Conservation (phyloP, 2,888 invertebrate species). For the Lasioglossum figueresi region DNA sequence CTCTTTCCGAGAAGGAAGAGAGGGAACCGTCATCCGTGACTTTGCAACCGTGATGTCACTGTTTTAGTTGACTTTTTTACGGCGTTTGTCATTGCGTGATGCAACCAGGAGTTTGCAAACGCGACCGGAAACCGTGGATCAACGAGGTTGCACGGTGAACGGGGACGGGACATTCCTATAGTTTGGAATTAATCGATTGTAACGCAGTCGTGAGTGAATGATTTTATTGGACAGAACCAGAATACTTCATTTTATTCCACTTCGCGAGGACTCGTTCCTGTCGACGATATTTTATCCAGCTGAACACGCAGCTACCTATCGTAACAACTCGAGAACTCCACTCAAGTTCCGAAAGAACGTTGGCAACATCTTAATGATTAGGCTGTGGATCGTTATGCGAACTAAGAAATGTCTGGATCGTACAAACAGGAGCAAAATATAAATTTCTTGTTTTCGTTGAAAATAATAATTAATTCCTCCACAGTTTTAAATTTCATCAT, state of each 20-base stretch:
- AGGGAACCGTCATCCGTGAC: background rate
- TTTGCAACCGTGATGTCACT: conserved; percentile 29
- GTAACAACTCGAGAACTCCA: background rate
- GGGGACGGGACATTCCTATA: background rate
- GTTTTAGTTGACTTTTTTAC: conserved; percentile 18
- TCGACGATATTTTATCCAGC: background rate
- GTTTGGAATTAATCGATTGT: background rate
- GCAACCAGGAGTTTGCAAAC: conserved; percentile 24
- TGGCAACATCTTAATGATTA: background rate
- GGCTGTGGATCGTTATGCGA: too few relatives aligned
- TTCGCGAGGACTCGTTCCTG: background rate
- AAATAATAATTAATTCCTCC: too few relatives aligned
- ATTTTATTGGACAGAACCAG: background rate
- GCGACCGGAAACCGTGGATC: conserved; percentile 51
- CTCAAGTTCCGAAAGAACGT: background rate
- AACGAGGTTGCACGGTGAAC: conserved; percentile 56
- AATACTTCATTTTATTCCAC: background rate
- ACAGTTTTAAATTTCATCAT: too few relatives aligned
- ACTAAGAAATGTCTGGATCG: too few relatives aligned
- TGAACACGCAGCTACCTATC: background rate
- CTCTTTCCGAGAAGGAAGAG: background rate
- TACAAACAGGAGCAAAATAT: too few relatives aligned
- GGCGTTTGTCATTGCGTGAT: conserved; percentile 17
- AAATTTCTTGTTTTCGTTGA: too few relatives aligned
- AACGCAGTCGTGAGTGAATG: background rate